Conservation (phyloP, 2,888 invertebrate genomes). For the Spilosoma lubricipeda region DNA sequence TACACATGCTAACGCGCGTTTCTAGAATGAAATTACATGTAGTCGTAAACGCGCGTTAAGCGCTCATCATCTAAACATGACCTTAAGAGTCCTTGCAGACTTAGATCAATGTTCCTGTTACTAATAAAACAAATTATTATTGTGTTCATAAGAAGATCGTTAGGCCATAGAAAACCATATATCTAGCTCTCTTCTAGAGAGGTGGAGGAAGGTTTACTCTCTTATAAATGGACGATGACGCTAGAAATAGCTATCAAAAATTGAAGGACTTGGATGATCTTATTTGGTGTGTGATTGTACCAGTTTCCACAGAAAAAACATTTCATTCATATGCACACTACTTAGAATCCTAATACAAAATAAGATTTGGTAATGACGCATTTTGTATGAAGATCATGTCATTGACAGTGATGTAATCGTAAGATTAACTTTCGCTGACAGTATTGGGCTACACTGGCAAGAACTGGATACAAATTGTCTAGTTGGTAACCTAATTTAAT, state of each 20-base stretch:
- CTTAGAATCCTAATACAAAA: background rate
- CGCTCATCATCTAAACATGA: no score
- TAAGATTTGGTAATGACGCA: background rate
- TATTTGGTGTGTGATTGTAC: background rate
- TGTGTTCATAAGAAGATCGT: background rate
- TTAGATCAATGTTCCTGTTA: background rate
- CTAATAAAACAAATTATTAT: background rate
- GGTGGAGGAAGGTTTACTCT: background rate
- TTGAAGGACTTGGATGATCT: background rate
- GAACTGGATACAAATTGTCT: conserved; percentile 16
- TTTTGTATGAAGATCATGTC: background rate
- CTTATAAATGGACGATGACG: background rate
- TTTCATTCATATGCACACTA: background rate
- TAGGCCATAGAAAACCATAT: background rate
- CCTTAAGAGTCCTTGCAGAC: background rate
- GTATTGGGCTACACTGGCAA: conserved; percentile 18
- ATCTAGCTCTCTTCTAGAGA: background rate
- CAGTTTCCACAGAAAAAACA: background rate
- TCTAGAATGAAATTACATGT: no score
- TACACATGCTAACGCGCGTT: no score
- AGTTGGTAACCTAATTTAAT: conserved; percentile 16
- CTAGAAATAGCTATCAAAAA: background rate
- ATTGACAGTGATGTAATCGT: conserved; percentile 1
- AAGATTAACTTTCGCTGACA: background rate
- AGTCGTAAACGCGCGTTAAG: no score